phyloP scores from a whole-genome alignment of 2,797 vertebrate species.

The Emydoidea blandingii region DNA sequence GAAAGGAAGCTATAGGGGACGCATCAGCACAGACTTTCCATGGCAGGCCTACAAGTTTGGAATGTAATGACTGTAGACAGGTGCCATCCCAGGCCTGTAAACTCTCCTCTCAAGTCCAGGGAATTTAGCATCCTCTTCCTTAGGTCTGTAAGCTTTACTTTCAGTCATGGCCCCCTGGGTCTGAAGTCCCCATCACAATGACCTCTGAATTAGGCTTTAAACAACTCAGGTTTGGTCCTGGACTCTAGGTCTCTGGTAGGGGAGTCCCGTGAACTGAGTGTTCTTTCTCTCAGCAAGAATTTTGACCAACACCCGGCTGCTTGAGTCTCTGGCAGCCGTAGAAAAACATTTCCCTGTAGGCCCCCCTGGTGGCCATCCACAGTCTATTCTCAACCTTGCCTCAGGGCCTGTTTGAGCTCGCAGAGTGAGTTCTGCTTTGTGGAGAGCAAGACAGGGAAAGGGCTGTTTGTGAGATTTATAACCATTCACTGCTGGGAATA shows the following conservation, averaged over 20 bases:
- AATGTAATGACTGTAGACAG: too few relatives aligned
- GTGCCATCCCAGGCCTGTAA: too few relatives aligned
- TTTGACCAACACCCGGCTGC: neutral
- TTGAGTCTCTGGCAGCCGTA: fast-evolving
- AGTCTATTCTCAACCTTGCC: neutral
- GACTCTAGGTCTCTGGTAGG: neutral
- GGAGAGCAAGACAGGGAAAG: neutral
- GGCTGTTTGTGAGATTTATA: neutral
- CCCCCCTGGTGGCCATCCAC: neutral
- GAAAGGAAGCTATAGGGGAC: neutral
- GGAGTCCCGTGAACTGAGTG: neutral
- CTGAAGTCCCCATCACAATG: neutral
- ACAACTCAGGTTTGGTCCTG: neutral
- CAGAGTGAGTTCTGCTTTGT: neutral
- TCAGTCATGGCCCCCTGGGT: too few relatives aligned
- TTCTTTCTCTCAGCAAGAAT: neutral
- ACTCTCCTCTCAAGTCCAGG: too few relatives aligned
- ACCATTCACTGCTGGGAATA: neutral
- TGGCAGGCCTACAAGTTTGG: neutral
- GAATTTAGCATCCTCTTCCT: too few relatives aligned
- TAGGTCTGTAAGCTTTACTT: too few relatives aligned
- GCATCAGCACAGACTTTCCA: neutral
- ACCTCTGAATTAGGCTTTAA: neutral
- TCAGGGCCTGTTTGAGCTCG: neutral
- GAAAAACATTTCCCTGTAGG: neutral